Conservation (phyloP, 2,797 vertebrate genomes). For the Macrochelys suwanniensis region DNA sequence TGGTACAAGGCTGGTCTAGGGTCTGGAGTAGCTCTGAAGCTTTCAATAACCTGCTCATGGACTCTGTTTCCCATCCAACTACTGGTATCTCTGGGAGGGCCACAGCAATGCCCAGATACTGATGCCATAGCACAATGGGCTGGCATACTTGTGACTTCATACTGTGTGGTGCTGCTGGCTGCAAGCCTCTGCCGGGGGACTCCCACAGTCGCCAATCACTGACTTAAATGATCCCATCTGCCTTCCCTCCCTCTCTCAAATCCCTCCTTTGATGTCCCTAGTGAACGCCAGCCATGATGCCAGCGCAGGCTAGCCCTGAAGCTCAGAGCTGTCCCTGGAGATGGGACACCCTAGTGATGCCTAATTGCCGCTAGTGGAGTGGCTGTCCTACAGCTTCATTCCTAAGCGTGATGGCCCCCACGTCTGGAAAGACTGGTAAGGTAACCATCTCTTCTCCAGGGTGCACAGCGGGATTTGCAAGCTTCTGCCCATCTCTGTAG, state of each 20-base stretch:
- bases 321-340: constrained; percentile 78
- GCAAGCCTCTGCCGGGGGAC: background rate
- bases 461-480: constrained; percentile 76
- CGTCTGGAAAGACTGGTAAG: constrained; percentile 79
- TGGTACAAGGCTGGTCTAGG: background rate
- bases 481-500: constrained; percentile 77
- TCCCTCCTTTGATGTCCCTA: constrained; percentile 81
- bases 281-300: constrained; percentile 79
- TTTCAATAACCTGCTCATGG: fast-evolving
- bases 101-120: no score
- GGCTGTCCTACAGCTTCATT: constrained; percentile 76
- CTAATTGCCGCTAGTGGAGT: constrained; percentile 78
- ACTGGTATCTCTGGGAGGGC: background rate
- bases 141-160: background rate
- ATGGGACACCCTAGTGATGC: constrained; percentile 74
- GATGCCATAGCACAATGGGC: background rate
- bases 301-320: constrained; percentile 79
- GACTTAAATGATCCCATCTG: constrained; percentile 66
- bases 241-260: constrained; percentile 73
- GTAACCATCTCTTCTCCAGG: constrained; percentile 77
- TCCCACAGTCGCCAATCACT: background rate
- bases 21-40: fast-evolving
- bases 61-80: background rate
- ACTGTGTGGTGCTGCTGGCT: background rate
- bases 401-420: constrained; percentile 78